A percentile compares a stretch with the other conserved stretches of the same genome.
Evolutionary conservation across 2,888 invertebrate species (phyloP).

Genomic region (Sisyra nigra): DNA sequence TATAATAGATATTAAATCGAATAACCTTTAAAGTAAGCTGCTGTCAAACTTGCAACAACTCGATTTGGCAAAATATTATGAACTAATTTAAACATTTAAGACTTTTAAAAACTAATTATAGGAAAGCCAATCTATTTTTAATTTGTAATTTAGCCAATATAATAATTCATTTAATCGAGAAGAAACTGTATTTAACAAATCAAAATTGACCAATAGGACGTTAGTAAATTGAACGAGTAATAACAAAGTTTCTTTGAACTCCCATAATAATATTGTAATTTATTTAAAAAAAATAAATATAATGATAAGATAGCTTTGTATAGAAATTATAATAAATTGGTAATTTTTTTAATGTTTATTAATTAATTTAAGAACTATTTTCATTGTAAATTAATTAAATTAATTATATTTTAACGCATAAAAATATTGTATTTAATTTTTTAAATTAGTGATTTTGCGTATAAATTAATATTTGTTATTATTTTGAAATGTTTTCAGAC

Average conservation of each 20-base stretch:
- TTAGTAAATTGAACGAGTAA: background rate
- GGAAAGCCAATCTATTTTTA: too few relatives aligned
- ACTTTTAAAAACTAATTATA: background rate
- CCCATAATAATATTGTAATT: background rate
- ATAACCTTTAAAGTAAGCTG: slow-evolving; percentile 46
- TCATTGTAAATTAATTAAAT: background rate
- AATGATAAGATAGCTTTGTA: background rate
- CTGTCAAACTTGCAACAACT: slow-evolving; percentile 42
- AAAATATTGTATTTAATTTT: too few relatives aligned
- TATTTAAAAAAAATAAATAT: background rate
- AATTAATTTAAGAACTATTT: background rate
- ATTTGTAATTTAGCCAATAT: background rate
- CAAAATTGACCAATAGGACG: too few relatives aligned
- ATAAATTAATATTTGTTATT: too few relatives aligned
- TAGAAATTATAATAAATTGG: background rate
- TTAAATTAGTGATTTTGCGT: too few relatives aligned
- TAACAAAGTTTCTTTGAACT: background rate
- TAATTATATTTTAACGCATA: too few relatives aligned
- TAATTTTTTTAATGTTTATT: background rate
- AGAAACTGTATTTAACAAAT: background rate
- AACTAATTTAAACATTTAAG: slow-evolving; percentile 17
- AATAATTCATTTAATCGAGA: background rate
- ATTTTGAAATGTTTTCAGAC: too few relatives aligned
- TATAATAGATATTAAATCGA: background rate
- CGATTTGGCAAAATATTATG: slow-evolving; percentile 37